Percentiles rank a stretch among this genome's conserved stretches.
Conservation (phyloP, 2,113 vertebrate genomes). For the Natator depressus region DNA sequence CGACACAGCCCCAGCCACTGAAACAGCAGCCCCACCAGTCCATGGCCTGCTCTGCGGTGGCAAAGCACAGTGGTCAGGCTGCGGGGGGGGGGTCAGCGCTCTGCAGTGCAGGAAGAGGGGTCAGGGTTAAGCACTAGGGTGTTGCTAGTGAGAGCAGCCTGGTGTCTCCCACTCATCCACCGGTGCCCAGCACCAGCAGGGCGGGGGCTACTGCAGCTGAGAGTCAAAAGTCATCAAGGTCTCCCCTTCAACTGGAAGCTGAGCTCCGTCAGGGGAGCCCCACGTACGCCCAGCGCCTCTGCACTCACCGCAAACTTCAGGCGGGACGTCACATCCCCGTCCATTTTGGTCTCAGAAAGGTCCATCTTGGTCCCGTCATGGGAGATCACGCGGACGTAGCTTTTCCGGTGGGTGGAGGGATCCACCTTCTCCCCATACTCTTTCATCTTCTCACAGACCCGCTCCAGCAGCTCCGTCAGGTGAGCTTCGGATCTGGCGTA, state of each 20-base stretch:
- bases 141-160: neutral
- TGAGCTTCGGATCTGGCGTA: conserved; percentile 92
- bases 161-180: neutral
- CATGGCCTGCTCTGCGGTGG: too few species aligned
- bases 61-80: too few species aligned
- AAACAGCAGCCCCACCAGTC: neutral
- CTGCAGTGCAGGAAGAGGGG: neutral
- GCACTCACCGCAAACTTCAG: conserved; percentile 90
- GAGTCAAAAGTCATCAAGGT: too few species aligned
- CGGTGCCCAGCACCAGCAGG: neutral
- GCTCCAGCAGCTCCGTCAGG: conserved; percentile 93
- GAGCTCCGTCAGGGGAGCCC: neutral
- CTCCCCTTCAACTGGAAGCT: neutral
- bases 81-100: neutral
- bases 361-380: conserved; percentile 86
- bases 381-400: conserved; percentile 85
- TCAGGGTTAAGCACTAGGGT: neutral
- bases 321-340: conserved; percentile 86
- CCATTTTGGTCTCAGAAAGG: conserved; percentile 85
- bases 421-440: conserved; percentile 90
- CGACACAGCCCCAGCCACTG: neutral
- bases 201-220: too few species aligned
- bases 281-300: neutral
- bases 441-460: conserved; percentile 93
- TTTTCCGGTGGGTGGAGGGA: conserved; percentile 83